Percentiles rank a stretch among this genome's conserved stretches.
Conservation (phyloP, 2,113 vertebrate genomes). For the Gasterosteus aculeatus region DNA sequence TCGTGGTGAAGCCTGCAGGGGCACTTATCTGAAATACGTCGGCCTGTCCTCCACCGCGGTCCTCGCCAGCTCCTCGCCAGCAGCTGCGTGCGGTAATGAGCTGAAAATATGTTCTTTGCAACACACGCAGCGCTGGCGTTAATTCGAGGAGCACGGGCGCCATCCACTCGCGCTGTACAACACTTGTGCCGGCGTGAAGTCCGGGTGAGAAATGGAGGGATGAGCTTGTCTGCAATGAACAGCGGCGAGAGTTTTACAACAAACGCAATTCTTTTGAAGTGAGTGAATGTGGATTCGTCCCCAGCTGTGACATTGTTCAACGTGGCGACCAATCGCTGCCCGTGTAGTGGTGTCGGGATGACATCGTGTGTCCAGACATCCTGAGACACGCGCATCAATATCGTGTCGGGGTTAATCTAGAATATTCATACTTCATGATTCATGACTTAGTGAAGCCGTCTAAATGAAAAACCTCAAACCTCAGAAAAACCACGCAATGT, state of each 20-base stretch:
- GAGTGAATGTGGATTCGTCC: background rate
- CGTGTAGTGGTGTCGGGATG: too few species aligned
- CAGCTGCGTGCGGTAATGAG: conserved; percentile 72
- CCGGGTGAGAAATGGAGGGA: conserved; percentile 22
- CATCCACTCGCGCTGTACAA: conserved; percentile 42
- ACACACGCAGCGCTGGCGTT: conserved; percentile 53
- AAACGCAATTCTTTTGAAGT: background rate
- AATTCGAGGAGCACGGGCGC: conserved; percentile 38
- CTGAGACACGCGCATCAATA: too few species aligned
- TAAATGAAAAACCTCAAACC: too few species aligned
- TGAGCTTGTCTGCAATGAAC: conserved; percentile 28
- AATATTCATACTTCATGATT: too few species aligned
- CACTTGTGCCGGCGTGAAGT: conserved; percentile 20
- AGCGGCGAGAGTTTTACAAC: background rate
- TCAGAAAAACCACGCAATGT: too few species aligned
- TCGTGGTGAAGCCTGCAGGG: conserved; percentile 51
- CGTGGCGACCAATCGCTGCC: too few species aligned
- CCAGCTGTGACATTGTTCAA: conserved; percentile 9
- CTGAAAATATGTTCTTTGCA: conserved; percentile 58
- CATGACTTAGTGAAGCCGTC: too few species aligned
- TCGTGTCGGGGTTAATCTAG: too few species aligned
- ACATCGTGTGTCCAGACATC: too few species aligned
- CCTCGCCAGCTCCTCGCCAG: conserved; percentile 47
- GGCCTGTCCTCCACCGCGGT: conserved; percentile 64
- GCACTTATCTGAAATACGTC: conserved; percentile 69